Conservation (phyloP, 1,140 invertebrate genomes). For the Eufriesea mexicana region DNA sequence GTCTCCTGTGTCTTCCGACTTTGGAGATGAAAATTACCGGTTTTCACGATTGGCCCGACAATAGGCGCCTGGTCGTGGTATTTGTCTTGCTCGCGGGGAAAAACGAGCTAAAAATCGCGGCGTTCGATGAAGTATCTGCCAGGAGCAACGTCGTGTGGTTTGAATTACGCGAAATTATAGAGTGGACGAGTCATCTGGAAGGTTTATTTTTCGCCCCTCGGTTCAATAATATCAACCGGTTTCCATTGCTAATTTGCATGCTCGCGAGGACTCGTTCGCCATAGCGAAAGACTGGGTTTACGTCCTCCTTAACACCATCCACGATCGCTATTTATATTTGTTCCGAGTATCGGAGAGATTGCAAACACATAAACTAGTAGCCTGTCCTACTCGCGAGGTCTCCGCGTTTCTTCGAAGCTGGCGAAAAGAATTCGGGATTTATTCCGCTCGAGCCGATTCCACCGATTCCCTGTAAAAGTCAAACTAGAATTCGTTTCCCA, state of each 20-base stretch:
- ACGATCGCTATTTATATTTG: neutral
- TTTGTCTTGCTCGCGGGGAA: neutral
- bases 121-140: too few relatives aligned
- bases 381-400: neutral
- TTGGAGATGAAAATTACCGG: neutral
- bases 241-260: slow-evolving; percentile 3
- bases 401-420: neutral
- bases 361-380: neutral
- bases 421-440: too few relatives aligned
- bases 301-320: neutral
- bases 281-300: neutral
- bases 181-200: neutral
- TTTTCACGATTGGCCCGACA: neutral
- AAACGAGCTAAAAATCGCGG: too few relatives aligned
- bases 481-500: too few relatives aligned
- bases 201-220: neutral
- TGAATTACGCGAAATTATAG: neutral
- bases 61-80: neutral
- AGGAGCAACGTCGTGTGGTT: too few relatives aligned
- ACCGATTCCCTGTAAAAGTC: too few relatives aligned
- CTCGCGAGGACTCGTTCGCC: neutral
- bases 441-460: too few relatives aligned
- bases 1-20: neutral
- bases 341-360: neutral
- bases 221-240: slow-evolving; percentile 32